A percentile compares a stretch with the other conserved stretches of the same genome.
Conservation (phyloP, 2,888 invertebrate species). For the Ornithoptera priamus region DNA sequence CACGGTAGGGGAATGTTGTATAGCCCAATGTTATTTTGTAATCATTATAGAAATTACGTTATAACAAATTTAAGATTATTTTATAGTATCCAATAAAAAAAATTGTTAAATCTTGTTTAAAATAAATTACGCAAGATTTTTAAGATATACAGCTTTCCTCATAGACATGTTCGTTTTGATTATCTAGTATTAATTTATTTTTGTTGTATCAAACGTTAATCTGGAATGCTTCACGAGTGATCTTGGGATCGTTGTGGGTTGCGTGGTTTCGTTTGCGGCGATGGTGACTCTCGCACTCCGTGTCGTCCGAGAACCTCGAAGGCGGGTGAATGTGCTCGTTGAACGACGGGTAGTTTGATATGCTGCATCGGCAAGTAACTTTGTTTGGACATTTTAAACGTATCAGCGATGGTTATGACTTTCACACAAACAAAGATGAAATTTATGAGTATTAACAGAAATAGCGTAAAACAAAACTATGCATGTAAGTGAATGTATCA, state of each 20-base stretch:
- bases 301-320: conserved; percentile 90
- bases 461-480: background rate
- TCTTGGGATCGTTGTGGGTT: conserved; percentile 66
- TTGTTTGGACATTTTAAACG: conserved; percentile 34
- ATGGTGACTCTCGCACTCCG: conserved; percentile 79
- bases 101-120: background rate
- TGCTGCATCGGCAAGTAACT: conserved; percentile 73
- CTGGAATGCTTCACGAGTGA: conserved; percentile 86
- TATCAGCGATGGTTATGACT: conserved; percentile 27
- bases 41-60: background rate
- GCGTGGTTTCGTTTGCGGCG: conserved; percentile 60
- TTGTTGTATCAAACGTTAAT: conserved; percentile 82
- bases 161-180: background rate
- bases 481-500: background rate
- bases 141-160: background rate
- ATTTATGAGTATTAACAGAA: background rate
- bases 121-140: too few species aligned
- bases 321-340: conserved; percentile 92
- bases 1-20: background rate
- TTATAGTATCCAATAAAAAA: background rate
- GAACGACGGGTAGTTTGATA: conserved; percentile 89
- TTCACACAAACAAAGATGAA: background rate
- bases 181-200: background rate
- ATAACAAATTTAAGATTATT: background rate
- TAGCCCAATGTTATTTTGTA: background rate